phyloP scores from a whole-genome alignment of 2,113 vertebrate genomes.

The Sapajus apella region DNA sequence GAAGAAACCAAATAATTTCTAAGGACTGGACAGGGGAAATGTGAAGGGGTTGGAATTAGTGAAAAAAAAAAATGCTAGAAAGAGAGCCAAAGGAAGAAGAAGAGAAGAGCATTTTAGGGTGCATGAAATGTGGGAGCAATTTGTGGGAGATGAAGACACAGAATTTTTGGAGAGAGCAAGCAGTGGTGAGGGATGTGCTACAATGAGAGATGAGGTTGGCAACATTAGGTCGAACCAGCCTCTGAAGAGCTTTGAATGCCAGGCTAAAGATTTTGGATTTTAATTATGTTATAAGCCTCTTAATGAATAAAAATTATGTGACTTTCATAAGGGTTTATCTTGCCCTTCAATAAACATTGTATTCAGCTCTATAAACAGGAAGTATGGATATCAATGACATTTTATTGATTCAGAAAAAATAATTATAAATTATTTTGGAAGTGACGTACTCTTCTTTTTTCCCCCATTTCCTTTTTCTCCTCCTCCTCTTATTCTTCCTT shows the following conservation, averaged over 20 bases:
- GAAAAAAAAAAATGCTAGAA: not conserved
- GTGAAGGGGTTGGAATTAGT: not conserved
- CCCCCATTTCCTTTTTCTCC: not conserved
- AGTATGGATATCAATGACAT: not conserved
- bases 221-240: no score
- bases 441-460: not conserved
- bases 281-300: not conserved
- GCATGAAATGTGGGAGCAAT: not conserved
- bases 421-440: not conserved
- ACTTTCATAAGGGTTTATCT: not conserved
- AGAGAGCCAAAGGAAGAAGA: not conserved
- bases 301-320: not conserved
- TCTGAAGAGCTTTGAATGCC: not conserved
- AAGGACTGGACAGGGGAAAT: not conserved
- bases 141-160: not conserved
- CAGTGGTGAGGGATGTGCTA: not conserved
- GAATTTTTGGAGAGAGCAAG: not conserved
- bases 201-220: not conserved
- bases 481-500: not conserved
- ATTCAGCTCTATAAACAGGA: not conserved
- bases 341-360: not conserved
- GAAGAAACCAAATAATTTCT: not conserved
- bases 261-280: not conserved
- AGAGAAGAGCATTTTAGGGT: not conserved
- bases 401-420: not conserved